Percentiles rank a stretch among this genome's conserved stretches.
Evolutionary conservation across 2,113 vertebrate species (phyloP).

Genomic region (Sturnus vulgaris): DNA sequence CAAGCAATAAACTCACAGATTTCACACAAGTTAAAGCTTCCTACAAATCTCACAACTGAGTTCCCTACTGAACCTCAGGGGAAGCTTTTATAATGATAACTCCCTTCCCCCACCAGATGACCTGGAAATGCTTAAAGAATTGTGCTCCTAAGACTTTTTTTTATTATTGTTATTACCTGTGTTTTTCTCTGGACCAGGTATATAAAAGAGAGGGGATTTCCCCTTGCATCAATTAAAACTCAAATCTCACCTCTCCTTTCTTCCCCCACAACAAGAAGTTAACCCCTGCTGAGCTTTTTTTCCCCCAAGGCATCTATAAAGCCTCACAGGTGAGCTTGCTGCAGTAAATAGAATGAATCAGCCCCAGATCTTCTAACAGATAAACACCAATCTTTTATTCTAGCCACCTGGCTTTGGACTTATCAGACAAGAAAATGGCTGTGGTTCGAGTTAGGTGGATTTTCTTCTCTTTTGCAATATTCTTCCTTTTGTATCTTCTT

Average conservation of each 20-base stretch:
- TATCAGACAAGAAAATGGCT: conserved; percentile 30
- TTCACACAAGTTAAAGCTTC: background rate
- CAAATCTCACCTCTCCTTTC: conserved; percentile 59
- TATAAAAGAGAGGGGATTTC: conserved; percentile 73
- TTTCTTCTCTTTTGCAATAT: background rate
- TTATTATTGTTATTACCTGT: conserved; percentile 30
- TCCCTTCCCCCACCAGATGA: conserved; percentile 11
- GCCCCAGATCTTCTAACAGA: conserved; percentile 71
- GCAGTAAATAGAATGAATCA: conserved; percentile 75
- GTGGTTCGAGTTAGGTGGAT: conserved; percentile 26
- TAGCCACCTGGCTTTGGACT: conserved; percentile 63
- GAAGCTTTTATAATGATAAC: conserved; percentile 10
- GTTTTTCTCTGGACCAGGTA: conserved; percentile 15
- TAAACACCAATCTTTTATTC: conserved; percentile 76
- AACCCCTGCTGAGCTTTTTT: conserved; percentile 72
- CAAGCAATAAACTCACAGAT: conserved; percentile 25
- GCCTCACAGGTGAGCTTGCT: conserved; percentile 75
- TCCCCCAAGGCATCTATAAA: conserved; percentile 75
- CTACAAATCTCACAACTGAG: background rate
- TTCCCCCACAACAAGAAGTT: conserved; percentile 69
- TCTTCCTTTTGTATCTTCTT: conserved; percentile 35
- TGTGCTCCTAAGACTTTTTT: conserved; percentile 27
- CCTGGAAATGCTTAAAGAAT: conserved; percentile 39
- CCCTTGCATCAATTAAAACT: conserved; percentile 72
- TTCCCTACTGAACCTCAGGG: background rate